These are phyloP conservation scores for Eremobia ochroleuca DNA, from an alignment of 2,888 invertebrate species.

Conservation along the genomic window DNA sequence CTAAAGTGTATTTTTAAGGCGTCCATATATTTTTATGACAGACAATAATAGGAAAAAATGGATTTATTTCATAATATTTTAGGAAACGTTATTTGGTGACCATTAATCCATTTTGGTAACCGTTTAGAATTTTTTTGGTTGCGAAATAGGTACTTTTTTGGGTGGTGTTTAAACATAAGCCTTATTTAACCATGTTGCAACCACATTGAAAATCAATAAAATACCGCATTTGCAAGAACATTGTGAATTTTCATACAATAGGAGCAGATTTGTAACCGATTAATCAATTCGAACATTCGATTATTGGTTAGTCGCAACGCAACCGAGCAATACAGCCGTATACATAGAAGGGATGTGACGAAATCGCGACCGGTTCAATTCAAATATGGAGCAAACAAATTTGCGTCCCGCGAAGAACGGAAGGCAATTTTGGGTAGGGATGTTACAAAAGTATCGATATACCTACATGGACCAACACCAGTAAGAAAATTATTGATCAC, in stretches of 20 bases:
- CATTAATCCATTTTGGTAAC: no score
- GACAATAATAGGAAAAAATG: no score
- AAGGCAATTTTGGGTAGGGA: constrained; percentile 78
- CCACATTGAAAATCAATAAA: constrained; percentile 50
- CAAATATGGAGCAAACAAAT: constrained; percentile 78
- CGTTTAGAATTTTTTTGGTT: no score
- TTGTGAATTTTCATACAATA: constrained; percentile 60
- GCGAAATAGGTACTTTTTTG: no score
- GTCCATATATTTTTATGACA: no score
- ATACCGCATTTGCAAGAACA: constrained; percentile 43
- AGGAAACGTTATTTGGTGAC: no score
- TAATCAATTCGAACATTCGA: constrained; percentile 57
- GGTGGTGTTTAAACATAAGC: no score
- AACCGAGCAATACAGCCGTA: constrained; percentile 48
- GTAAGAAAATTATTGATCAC: background rate
- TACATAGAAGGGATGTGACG: constrained; percentile 64
- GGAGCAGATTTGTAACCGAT: constrained; percentile 59
- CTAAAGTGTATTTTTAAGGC: no score
- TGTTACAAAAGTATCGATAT: constrained; percentile 34
- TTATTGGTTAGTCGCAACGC: constrained; percentile 50
- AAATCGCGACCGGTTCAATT: constrained; percentile 69
- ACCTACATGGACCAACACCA: background rate
- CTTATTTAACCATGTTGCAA: constrained; percentile 38
- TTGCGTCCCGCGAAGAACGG: constrained; percentile 79
- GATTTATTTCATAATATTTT: no score